phyloP scores from a whole-genome alignment of 2,888 invertebrate genomes.

The Meta bourneti region DNA sequence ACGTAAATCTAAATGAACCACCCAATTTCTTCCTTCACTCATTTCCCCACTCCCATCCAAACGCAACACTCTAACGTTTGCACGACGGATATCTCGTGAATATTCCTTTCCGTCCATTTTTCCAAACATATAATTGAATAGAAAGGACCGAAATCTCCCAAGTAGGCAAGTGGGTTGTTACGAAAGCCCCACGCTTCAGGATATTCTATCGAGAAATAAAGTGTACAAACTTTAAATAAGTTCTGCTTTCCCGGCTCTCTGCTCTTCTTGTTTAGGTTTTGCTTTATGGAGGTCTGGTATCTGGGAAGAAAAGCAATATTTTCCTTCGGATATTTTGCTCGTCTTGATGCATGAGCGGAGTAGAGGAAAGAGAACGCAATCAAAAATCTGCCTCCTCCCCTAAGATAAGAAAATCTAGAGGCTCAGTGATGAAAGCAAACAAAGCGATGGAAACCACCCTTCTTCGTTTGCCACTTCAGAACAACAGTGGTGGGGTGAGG shows the following conservation, averaged over 20 bases:
- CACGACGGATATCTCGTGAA: neutral
- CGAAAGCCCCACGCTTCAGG: neutral
- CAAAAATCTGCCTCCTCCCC: neutral
- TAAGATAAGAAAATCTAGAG: neutral
- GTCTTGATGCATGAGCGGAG: neutral
- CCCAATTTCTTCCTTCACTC: neutral
- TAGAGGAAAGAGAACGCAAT: slow-evolving; percentile 2
- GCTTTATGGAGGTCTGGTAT: neutral
- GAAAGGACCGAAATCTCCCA: neutral
- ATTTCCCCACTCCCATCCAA: neutral
- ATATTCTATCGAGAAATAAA: neutral
- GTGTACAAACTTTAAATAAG: neutral
- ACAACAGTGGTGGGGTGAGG: neutral
- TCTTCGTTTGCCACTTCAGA: slow-evolving; percentile 28
- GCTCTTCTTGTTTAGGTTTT: neutral
- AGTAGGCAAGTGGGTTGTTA: neutral
- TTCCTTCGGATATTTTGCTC: neutral
- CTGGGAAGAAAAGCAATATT: slow-evolving; percentile 28
- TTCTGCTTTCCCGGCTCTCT: neutral
- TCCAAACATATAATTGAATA: neutral
- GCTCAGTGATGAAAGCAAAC: slow-evolving; percentile 4
- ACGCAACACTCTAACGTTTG: neutral
- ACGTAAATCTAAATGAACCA: too few relatives aligned
- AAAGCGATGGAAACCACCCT: neutral
- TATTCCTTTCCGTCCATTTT: neutral